Conservation (phyloP, 2,888 invertebrate species). For the Palloptera scutellata region DNA sequence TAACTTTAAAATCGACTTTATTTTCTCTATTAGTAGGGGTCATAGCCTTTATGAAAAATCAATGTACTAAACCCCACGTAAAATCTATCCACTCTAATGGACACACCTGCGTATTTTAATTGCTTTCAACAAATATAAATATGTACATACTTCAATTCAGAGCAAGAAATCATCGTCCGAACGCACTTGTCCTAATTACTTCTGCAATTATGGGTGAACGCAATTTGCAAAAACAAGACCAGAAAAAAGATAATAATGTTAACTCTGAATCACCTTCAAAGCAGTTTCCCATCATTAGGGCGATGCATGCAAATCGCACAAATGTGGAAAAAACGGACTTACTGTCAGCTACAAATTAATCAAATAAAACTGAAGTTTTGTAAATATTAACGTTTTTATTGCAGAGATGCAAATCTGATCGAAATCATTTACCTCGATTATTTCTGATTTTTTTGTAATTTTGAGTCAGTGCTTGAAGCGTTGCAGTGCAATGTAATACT, state of each 20-base stretch:
- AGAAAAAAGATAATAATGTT: slow-evolving; percentile 14
- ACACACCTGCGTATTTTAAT: no score
- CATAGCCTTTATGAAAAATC: no score
- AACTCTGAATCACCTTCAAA: slow-evolving; percentile 18
- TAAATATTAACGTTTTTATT: slow-evolving; percentile 8
- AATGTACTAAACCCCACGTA: no score
- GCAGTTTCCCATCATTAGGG: slow-evolving; percentile 57
- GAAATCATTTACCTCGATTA: slow-evolving; percentile 40
- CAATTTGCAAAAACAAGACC: no score
- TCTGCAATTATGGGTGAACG: slow-evolving; percentile 37
- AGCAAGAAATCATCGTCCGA: neutral
- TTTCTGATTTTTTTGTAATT: slow-evolving; percentile 20
- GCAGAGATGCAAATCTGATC: slow-evolving; percentile 37
- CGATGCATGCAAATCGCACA: slow-evolving; percentile 34
- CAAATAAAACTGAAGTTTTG: neutral
- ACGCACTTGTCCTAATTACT: slow-evolving; percentile 38
- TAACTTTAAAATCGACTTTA: no score
- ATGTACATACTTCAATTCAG: no score
- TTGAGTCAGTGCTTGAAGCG: slow-evolving; percentile 30
- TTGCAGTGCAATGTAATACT: slow-evolving; percentile 30
- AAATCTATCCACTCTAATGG: no score
- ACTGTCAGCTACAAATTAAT: no score
- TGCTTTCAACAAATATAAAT: no score
- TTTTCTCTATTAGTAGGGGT: no score
- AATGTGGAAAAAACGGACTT: slow-evolving; percentile 15